Conservation (phyloP, 2,797 vertebrate species). For the Alfaro cultratus region DNA sequence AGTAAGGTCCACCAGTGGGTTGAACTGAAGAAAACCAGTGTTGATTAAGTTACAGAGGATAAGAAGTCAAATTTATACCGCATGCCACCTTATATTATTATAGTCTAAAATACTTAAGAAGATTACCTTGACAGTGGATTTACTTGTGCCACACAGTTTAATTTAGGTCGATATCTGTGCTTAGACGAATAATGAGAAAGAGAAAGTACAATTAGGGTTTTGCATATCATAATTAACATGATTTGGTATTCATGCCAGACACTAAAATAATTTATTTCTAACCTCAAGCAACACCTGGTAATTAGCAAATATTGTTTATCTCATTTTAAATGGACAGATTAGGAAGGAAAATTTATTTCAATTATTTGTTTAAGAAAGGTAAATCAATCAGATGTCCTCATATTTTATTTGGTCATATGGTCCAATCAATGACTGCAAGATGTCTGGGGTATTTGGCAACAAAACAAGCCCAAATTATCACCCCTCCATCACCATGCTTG, state of each 20-base stretch:
- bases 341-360: background rate
- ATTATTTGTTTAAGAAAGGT: background rate
- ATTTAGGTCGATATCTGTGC: background rate
- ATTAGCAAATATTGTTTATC: background rate
- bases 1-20: constrained; percentile 9
- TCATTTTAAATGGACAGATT: background rate
- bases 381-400: background rate
- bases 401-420: background rate
- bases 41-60: background rate
- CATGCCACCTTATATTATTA: background rate
- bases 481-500: background rate
- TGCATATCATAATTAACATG: background rate
- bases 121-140: background rate
- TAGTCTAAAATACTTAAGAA: background rate
- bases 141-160: background rate
- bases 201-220: background rate
- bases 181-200: background rate
- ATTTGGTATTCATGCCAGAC: background rate
- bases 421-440: background rate
- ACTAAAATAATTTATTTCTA: background rate
- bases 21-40: background rate
- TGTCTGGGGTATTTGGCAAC: background rate
- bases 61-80: background rate
- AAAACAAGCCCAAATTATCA: background rate
- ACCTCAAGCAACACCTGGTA: background rate